Evolutionary conservation across 2,888 invertebrate species (phyloP).

Genomic region (Criorhina ranunculi): DNA sequence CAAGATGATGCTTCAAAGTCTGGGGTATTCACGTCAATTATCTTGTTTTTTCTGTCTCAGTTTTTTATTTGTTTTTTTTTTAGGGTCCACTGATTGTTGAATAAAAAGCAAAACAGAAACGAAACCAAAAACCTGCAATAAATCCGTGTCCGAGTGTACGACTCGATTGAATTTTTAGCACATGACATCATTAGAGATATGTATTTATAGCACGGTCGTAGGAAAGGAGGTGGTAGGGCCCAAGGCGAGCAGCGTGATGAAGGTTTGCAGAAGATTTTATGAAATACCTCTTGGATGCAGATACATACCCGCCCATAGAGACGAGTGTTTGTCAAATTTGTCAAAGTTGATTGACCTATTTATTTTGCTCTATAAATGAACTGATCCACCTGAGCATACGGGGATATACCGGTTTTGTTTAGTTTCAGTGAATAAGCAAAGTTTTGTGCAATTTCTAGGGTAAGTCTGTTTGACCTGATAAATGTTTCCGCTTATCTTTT

Average conservation of each 20-base stretch:
- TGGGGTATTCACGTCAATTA: constrained; percentile 54
- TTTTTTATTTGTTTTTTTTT: constrained; percentile 35
- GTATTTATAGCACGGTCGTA: constrained; percentile 20
- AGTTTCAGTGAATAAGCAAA: constrained; percentile 16
- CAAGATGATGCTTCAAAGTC: constrained; percentile 50
- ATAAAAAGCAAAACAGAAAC: constrained; percentile 13
- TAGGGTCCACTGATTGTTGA: constrained; percentile 40
- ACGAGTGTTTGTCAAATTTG: constrained; percentile 36
- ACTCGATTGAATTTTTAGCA: constrained; percentile 65
- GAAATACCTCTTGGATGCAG: constrained; percentile 44
- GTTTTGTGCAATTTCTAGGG: constrained; percentile 32
- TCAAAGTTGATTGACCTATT: constrained; percentile 69
- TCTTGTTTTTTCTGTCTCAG: constrained; percentile 37
- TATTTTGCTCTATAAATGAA: constrained; percentile 41
- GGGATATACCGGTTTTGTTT: constrained; percentile 46
- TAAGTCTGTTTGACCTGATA: constrained; percentile 61
- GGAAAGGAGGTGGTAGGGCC: constrained; percentile 4
- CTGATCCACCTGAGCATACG: constrained; percentile 7
- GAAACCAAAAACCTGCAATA: constrained; percentile 57
- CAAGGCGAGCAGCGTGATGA: constrained; percentile 2
- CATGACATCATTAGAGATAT: constrained; percentile 66
- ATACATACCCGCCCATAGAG: constrained; percentile 12
- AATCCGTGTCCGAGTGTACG: constrained; percentile 52
- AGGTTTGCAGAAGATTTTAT: constrained; percentile 39
- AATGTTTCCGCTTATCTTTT: constrained; percentile 34